These are phyloP conservation scores for Dascyllus trimaculatus DNA, from an alignment of 2,113 vertebrate genomes.

Conservation along the genomic window DNA sequence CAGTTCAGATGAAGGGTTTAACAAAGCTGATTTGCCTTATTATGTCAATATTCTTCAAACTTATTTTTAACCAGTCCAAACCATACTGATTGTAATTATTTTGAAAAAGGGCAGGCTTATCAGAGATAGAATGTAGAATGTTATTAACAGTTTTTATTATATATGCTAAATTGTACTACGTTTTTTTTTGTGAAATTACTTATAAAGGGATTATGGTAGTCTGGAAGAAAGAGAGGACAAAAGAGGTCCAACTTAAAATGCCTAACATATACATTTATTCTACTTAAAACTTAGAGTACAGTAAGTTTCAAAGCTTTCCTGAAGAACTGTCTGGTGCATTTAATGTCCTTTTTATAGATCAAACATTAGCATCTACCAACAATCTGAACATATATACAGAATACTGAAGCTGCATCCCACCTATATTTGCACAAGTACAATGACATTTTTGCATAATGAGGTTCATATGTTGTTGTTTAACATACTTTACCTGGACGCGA, in stretches of 20 bases:
- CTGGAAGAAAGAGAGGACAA: background rate
- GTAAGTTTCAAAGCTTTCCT: background rate
- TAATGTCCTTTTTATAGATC: background rate
- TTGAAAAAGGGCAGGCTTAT: constrained; percentile 42
- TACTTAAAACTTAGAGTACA: background rate
- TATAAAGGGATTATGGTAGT: background rate
- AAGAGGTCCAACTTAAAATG: background rate
- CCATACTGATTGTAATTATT: constrained; percentile 43
- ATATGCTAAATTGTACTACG: constrained; percentile 24
- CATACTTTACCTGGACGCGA: background rate
- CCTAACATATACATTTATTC: background rate
- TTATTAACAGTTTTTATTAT: constrained; percentile 16
- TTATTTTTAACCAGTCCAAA: constrained; percentile 17
- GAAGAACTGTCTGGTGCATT: background rate
- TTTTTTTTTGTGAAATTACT: background rate
- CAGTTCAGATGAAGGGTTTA: constrained; percentile 7
- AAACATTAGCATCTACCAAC: constrained; percentile 1
- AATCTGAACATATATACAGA: background rate
- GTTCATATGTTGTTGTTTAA: background rate
- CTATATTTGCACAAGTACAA: background rate
- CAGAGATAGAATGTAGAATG: constrained; percentile 40
- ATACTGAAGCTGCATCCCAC: background rate
- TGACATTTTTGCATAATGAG: background rate
- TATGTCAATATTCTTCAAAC: constrained; percentile 26
- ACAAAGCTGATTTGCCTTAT: constrained; percentile 67